Evolutionary conservation across 64 coral and sea anemone species (phyloP).

Genomic region (Stichodactyla helianthus): DNA sequence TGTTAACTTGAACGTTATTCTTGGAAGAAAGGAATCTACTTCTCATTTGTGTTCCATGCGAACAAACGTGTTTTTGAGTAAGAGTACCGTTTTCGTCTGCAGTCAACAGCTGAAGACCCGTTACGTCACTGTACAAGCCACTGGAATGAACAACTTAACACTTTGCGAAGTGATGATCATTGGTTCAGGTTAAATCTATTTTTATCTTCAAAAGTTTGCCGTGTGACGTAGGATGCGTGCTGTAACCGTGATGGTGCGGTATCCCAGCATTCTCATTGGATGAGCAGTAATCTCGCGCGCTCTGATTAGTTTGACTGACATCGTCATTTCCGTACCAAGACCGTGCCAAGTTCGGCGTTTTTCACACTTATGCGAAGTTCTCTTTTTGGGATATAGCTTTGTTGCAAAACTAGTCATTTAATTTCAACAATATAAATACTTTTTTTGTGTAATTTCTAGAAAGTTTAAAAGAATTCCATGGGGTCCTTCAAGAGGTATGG

Average conservation of each 20-base stretch:
- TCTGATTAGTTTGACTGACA: no score
- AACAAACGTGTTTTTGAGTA: neutral
- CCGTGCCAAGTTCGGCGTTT: no score
- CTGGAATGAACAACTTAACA: neutral
- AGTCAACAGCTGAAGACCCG: constrained; percentile 6
- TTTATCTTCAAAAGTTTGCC: neutral
- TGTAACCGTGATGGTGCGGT: neutral
- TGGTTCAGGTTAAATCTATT: constrained; percentile 15
- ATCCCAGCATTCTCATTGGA: no score
- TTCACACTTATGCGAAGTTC: no score
- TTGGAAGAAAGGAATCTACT: constrained; percentile 4
- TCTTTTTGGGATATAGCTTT: no score
- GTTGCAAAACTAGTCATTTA: no score
- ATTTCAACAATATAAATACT: neutral
- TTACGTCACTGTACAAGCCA: constrained; percentile 8
- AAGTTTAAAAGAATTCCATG: neutral
- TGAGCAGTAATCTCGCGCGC: no score
- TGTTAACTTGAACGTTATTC: neutral
- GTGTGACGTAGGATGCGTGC: neutral
- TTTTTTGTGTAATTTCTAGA: neutral
- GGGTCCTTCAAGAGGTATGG: constrained; percentile 45
- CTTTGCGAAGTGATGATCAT: constrained; percentile 39
- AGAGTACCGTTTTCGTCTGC: constrained; percentile 24
- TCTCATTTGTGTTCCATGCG: neutral
- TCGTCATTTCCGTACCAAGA: no score